Percentiles rank a stretch among this genome's conserved stretches.
phyloP scores from a whole-genome alignment of 2,888 invertebrate genomes.

The Microdon myrmicae region DNA sequence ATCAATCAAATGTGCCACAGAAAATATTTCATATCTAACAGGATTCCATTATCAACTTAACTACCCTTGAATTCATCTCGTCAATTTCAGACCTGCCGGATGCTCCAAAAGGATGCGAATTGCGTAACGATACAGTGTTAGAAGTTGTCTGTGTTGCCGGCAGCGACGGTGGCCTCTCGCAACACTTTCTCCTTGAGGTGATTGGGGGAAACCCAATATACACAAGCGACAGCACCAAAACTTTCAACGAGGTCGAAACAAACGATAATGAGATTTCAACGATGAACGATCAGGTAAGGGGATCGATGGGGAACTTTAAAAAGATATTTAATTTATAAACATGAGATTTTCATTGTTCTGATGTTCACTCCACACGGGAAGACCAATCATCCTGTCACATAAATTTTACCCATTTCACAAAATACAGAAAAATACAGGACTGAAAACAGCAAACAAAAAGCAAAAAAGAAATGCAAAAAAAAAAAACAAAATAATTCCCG shows the following conservation, averaged over 20 bases:
- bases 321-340: conserved; percentile 53
- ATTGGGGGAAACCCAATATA: conserved; percentile 70
- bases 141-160: conserved; percentile 81
- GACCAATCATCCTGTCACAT: conserved; percentile 49
- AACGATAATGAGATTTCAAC: conserved; percentile 72
- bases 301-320: conserved; percentile 7
- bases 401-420: conserved; percentile 51
- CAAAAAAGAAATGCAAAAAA: conserved; percentile 47
- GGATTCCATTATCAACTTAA: neutral
- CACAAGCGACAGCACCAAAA: conserved; percentile 68
- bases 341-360: conserved; percentile 40
- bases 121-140: conserved; percentile 75
- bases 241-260: conserved; percentile 61
- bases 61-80: too few relatives aligned
- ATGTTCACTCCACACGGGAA: conserved; percentile 25
- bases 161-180: conserved; percentile 82
- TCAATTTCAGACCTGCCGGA: conserved; percentile 76
- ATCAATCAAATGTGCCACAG: neutral
- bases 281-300: conserved; percentile 73
- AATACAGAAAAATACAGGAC: too few relatives aligned
- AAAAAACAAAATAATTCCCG: too few relatives aligned
- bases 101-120: conserved; percentile 78
- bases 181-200: conserved; percentile 85
- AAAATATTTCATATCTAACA: neutral
- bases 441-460: too few relatives aligned